A percentile compares a stretch with the other conserved stretches of the same genome.
These are phyloP conservation scores for Chironomus striatipennis DNA, from an alignment of 1,140 invertebrate species.

Conservation along the genomic window DNA sequence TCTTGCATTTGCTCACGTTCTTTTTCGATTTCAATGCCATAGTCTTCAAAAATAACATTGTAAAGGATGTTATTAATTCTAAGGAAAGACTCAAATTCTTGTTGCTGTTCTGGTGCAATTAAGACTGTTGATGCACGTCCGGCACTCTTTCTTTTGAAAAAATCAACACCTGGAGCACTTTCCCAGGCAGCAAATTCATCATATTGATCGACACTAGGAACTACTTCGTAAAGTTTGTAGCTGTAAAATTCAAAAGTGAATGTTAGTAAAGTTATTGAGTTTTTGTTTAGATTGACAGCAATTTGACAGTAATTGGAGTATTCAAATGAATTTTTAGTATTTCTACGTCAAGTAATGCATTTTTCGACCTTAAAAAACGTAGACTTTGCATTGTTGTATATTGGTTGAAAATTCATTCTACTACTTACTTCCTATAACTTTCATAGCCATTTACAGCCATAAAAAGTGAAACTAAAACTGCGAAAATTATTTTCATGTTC, in stretches of 20 bases:
- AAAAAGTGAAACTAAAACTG: background rate
- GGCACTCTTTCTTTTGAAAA: background rate
- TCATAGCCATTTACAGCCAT: background rate
- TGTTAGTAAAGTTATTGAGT: no score
- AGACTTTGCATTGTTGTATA: no score
- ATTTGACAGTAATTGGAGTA: no score
- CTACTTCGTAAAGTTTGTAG: background rate
- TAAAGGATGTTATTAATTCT: background rate
- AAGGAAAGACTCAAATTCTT: background rate
- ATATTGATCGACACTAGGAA: background rate
- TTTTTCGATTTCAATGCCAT: background rate
- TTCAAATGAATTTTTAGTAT: no score
- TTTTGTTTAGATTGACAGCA: no score
- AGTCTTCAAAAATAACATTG: background rate
- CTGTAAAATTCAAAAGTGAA: background rate
- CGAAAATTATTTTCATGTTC: background rate
- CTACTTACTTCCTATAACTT: background rate
- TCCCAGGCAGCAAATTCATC: background rate
- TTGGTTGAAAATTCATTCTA: background rate
- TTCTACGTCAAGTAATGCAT: no score
- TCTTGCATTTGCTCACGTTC: background rate
- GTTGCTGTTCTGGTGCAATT: background rate
- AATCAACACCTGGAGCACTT: background rate
- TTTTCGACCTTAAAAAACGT: no score
- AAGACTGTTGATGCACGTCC: background rate